These are phyloP conservation scores for Sebastes variabilis DNA, from an alignment of 2,797 vertebrate genomes.

Conservation along the genomic window DNA sequence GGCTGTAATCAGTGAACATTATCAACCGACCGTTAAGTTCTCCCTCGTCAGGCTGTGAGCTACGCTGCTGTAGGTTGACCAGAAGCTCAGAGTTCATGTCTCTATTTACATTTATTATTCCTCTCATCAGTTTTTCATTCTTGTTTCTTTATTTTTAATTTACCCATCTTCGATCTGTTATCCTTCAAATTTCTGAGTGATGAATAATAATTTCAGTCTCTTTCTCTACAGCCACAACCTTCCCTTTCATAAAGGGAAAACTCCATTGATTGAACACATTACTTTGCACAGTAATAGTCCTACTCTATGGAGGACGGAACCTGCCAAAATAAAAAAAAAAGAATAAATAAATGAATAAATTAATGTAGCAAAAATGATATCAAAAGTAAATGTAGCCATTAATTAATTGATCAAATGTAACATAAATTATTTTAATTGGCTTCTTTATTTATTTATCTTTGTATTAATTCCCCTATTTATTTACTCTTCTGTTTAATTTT, in stretches of 20 bases:
- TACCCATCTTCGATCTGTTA: background rate
- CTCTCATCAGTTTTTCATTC: too few species aligned
- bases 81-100: background rate
- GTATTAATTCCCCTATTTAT: too few species aligned
- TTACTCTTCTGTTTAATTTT: too few species aligned
- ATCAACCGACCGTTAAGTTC: constrained; percentile 40
- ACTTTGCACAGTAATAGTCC: background rate
- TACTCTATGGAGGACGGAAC: background rate
- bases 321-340: too few species aligned
- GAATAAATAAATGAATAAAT: too few species aligned
- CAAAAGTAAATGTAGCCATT: too few species aligned
- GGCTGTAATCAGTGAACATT: constrained; percentile 7
- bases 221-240: background rate
- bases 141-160: too few species aligned
- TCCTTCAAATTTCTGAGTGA: background rate
- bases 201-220: background rate
- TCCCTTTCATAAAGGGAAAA: background rate
- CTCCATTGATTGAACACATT: background rate
- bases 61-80: background rate
- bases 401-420: too few species aligned
- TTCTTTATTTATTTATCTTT: too few species aligned
- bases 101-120: too few species aligned
- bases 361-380: too few species aligned
- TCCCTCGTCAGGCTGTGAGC: background rate
- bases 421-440: too few species aligned